Conservation (phyloP, 2,113 vertebrate species). For the Steatornis caripensis region DNA sequence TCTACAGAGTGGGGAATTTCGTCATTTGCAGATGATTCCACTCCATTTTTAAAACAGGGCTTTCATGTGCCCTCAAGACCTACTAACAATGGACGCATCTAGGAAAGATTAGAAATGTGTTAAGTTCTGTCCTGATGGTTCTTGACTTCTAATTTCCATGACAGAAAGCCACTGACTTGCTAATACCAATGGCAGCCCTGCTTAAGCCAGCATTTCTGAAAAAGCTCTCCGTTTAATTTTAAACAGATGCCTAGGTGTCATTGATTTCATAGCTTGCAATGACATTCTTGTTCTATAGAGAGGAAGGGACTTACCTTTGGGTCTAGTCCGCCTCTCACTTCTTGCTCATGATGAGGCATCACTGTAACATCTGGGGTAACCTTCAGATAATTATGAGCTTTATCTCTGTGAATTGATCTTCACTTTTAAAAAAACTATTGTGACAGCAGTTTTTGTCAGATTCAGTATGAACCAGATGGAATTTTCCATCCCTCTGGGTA, state of each 20-base stretch:
- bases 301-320: slow-evolving; percentile 7
- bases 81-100: background rate
- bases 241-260: background rate
- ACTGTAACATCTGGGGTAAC: background rate
- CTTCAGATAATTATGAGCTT: slow-evolving; percentile 12
- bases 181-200: background rate
- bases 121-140: background rate
- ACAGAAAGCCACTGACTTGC: background rate
- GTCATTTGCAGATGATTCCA: background rate
- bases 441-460: slow-evolving; percentile 11
- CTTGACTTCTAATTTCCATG: background rate
- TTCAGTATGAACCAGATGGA: slow-evolving; percentile 32
- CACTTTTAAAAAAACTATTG: background rate
- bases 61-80: background rate
- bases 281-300: background rate
- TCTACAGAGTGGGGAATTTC: background rate
- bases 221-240: background rate
- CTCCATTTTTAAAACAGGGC: background rate
- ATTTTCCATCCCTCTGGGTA: slow-evolving; percentile 54
- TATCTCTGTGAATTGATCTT: slow-evolving; percentile 22
- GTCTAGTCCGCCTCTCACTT: background rate
- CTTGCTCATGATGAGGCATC: background rate
- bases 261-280: background rate
- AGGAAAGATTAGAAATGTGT: background rate
- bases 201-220: background rate